Percentiles rank a stretch among this genome's conserved stretches.
These are phyloP conservation scores for Philonicus albiceps DNA, from an alignment of 2,888 invertebrate species.

Conservation along the genomic window DNA sequence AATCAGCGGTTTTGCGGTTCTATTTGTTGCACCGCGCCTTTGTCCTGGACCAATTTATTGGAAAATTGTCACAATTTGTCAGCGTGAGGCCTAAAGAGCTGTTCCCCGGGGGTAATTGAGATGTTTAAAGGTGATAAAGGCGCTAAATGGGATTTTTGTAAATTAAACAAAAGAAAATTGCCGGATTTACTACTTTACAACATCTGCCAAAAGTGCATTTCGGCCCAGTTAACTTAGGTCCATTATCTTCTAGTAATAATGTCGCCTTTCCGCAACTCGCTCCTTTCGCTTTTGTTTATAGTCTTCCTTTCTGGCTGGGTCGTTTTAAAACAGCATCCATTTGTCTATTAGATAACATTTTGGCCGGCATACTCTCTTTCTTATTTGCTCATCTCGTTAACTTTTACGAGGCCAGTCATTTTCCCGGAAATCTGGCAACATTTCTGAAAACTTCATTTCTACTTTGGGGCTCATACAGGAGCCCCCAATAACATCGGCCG, in stretches of 20 bases:
- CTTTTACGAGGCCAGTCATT: constrained; percentile 32
- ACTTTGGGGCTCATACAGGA: neutral
- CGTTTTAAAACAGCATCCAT: neutral
- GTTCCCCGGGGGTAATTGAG: neutral
- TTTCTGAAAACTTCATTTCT: neutral
- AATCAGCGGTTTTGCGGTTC: constrained; percentile 8
- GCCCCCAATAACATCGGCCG: neutral
- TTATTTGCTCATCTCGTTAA: constrained; percentile 19
- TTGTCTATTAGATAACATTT: neutral
- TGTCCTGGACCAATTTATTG: constrained; percentile 1
- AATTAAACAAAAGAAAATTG: neutral
- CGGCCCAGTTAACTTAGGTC: neutral
- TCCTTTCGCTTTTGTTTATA: neutral
- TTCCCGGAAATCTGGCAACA: constrained; percentile 26
- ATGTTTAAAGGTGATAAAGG: constrained; percentile 28
- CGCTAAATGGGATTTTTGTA: neutral
- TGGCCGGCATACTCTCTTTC: neutral
- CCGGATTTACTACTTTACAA: neutral
- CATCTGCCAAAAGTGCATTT: neutral
- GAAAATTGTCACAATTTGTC: constrained; percentile 36
- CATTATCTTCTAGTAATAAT: neutral
- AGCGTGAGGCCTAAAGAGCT: neutral
- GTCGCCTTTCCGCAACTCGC: neutral
- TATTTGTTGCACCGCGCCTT: constrained; percentile 16
- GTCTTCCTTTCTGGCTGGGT: neutral